phyloP scores from a whole-genome alignment of 1,140 invertebrate species.

The Hycleus cichorii region DNA sequence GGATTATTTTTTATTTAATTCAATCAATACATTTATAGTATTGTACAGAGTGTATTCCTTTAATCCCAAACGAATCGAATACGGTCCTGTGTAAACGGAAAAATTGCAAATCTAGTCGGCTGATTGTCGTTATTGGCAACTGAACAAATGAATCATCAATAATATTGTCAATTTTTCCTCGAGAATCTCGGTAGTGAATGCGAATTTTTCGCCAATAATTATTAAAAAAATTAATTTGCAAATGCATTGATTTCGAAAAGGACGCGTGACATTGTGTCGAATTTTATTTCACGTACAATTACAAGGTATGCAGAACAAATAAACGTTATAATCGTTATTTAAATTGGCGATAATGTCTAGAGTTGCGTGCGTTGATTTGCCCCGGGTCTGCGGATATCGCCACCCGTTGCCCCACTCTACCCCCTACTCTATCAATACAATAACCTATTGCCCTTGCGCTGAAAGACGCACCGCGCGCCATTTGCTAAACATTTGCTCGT shows the following conservation, averaged over 20 bases:
- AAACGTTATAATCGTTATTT: not conserved
- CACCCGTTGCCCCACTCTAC: not conserved
- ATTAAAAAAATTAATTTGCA: too few relatives aligned
- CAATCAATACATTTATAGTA: constrained; percentile 4
- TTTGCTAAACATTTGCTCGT: constrained; percentile 43
- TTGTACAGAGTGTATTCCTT: constrained; percentile 1
- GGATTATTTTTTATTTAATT: constrained; percentile 1
- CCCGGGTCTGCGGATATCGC: constrained; percentile 24
- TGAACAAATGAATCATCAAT: too few relatives aligned
- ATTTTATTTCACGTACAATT: not conserved
- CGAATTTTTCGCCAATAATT: too few relatives aligned
- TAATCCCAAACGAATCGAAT: not conserved
- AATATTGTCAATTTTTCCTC: too few relatives aligned
- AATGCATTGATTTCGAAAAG: too few relatives aligned
- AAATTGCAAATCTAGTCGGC: too few relatives aligned
- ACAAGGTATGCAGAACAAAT: constrained; percentile 1
- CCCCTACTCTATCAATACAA: constrained; percentile 19
- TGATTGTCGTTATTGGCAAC: too few relatives aligned
- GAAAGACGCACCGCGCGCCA: constrained; percentile 38
- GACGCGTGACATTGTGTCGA: too few relatives aligned
- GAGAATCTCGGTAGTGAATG: too few relatives aligned
- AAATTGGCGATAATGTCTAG: constrained; percentile 2
- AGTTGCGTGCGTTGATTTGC: constrained; percentile 6
- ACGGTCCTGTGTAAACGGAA: too few relatives aligned
- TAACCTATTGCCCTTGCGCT: constrained; percentile 35